phyloP scores from a whole-genome alignment of 2,888 invertebrate genomes.

The Eumerus sabulonum region DNA sequence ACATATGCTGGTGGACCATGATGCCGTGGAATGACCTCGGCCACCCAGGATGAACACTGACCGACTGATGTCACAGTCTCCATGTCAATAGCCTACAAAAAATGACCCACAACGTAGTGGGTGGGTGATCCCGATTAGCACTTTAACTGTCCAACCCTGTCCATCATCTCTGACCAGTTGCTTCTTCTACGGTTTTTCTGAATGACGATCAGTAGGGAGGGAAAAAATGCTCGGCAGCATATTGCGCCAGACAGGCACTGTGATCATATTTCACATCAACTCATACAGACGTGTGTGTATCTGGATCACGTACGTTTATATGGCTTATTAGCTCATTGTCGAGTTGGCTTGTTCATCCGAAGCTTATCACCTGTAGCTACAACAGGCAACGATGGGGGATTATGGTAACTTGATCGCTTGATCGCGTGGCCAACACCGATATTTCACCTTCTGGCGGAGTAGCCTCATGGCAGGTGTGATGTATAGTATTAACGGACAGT shows the following conservation, averaged over 20 bases:
- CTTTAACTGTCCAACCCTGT: constrained; percentile 30
- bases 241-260: constrained; percentile 47
- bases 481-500: constrained; percentile 39
- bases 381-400: constrained; percentile 17
- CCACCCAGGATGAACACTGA: too few species aligned
- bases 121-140: constrained; percentile 42
- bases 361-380: constrained; percentile 48
- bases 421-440: constrained; percentile 66
- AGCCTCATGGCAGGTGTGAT: constrained; percentile 63
- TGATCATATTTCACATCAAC: constrained; percentile 52
- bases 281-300: constrained; percentile 37
- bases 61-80: constrained; percentile 10
- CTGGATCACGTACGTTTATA: constrained; percentile 65
- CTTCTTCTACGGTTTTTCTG: constrained; percentile 37
- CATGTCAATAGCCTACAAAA: constrained; percentile 44
- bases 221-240: constrained; percentile 31
- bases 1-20: too few species aligned
- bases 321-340: constrained; percentile 59
- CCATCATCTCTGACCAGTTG: constrained; percentile 46
- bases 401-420: constrained; percentile 58
- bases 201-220: background rate
- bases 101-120: constrained; percentile 52
- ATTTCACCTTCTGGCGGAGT: constrained; percentile 64
- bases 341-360: constrained; percentile 23
- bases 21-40: too few species aligned